Evolutionary conservation across 2,888 invertebrate genomes (phyloP).

Genomic region (Meta bourneti): DNA sequence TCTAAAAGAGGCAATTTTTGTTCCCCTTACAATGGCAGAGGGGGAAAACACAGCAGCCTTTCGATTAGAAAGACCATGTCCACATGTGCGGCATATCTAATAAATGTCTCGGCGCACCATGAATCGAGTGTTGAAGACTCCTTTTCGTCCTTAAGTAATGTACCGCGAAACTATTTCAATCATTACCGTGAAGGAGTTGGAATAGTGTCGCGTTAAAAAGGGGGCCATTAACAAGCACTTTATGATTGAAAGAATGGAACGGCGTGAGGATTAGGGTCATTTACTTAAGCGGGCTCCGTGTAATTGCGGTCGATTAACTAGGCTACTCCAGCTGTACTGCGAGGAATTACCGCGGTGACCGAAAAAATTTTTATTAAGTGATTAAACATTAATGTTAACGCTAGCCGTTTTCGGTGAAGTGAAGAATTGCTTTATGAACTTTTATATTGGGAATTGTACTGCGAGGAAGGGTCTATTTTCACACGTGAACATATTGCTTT

Average conservation of each 20-base stretch:
- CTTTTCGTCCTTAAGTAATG: conserved; percentile 17
- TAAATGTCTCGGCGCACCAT: conserved; percentile 46
- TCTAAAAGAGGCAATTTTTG: conserved; percentile 57
- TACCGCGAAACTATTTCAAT: not conserved
- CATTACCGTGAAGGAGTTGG: not conserved
- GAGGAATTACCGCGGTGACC: not conserved
- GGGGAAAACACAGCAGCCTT: conserved; percentile 18
- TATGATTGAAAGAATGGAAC: conserved; percentile 30
- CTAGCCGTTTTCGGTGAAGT: not conserved
- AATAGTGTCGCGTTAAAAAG: conserved; percentile 17
- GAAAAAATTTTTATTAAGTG: not conserved
- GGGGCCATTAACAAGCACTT: conserved; percentile 24
- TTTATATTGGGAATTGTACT: too few species aligned
- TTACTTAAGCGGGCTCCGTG: conserved; percentile 13
- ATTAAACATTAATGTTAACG: not conserved
- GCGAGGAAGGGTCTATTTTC: too few species aligned
- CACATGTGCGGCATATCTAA: conserved; percentile 40
- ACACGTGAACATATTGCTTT: too few species aligned
- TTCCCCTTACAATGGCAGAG: conserved; percentile 31
- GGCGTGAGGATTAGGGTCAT: conserved; percentile 10
- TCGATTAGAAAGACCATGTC: conserved; percentile 33
- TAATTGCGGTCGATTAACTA: not conserved
- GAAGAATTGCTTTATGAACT: too few species aligned
- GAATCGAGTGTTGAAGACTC: conserved; percentile 11
- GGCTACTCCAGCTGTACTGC: not conserved